These are phyloP conservation scores for Chaunax sp. DNA, from an alignment of 2,797 vertebrate species.

Conservation along the genomic window DNA sequence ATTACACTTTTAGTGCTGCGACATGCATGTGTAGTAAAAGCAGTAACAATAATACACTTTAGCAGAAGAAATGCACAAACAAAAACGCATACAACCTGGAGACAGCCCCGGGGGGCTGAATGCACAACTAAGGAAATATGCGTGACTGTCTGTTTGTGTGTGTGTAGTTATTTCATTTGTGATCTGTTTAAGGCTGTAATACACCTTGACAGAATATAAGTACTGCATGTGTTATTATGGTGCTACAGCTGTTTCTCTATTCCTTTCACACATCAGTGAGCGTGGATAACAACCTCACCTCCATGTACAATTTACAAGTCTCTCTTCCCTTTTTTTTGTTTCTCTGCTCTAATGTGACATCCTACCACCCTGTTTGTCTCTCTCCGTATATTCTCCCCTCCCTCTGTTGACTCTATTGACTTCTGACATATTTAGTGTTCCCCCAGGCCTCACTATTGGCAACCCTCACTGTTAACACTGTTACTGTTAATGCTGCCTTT, in stretches of 20 bases:
- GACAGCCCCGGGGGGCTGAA: constrained; percentile 3
- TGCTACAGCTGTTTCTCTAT: constrained; percentile 54
- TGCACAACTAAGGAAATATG: neutral
- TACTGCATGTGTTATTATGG: constrained; percentile 39
- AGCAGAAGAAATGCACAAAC: neutral
- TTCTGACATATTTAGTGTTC: constrained; percentile 62
- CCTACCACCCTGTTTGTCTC: constrained; percentile 6
- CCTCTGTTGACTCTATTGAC: constrained; percentile 52
- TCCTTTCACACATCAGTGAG: constrained; percentile 66
- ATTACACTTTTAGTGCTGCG: constrained; percentile 1
- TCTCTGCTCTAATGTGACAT: constrained; percentile 28
- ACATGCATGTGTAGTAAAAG: neutral
- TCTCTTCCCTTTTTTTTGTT: constrained; percentile 16
- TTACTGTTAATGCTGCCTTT: constrained; percentile 34
- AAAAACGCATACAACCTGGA: constrained; percentile 6
- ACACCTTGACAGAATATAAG: constrained; percentile 33
- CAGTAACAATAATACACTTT: neutral
- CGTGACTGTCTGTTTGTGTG: neutral
- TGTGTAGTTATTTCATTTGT: constrained; percentile 24
- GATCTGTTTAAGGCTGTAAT: constrained; percentile 33
- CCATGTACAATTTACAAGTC: constrained; percentile 48
- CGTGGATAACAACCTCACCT: constrained; percentile 61
- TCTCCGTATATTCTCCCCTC: constrained; percentile 20
- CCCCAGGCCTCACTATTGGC: constrained; percentile 66
- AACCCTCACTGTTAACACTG: constrained; percentile 66